Conservation (phyloP, 2,113 vertebrate species). For the Mirounga angustirostris region DNA sequence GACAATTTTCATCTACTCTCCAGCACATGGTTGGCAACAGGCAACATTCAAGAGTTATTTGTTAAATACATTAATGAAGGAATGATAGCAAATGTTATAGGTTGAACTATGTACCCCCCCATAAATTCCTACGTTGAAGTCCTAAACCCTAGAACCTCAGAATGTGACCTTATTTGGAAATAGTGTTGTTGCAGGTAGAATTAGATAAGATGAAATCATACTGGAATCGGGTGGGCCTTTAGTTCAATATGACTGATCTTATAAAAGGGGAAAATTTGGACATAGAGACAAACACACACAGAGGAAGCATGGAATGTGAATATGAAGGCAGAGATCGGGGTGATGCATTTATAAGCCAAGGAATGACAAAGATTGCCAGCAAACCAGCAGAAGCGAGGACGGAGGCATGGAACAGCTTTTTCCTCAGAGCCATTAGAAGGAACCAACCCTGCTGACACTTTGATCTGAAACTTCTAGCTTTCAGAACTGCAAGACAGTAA, state of each 20-base stretch:
- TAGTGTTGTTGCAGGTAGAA: not conserved
- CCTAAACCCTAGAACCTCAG: not conserved
- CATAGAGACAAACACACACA: not conserved
- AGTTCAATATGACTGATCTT: not conserved
- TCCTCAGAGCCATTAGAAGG: not conserved
- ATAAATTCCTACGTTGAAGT: not conserved
- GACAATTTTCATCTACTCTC: not conserved
- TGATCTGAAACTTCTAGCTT: not conserved
- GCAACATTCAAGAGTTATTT: not conserved
- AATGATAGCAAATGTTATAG: not conserved
- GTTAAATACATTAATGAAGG: not conserved
- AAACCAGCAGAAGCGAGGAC: not conserved
- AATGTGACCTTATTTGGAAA: not conserved
- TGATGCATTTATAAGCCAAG: not conserved
- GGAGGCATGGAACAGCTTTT: not conserved
- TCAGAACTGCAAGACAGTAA: not conserved
- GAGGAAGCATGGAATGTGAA: not conserved
- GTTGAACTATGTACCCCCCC: not conserved
- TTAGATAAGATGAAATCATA: not conserved
- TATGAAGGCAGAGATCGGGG: not conserved
- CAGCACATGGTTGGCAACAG: not conserved
- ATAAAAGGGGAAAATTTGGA: not conserved
- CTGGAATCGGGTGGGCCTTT: not conserved
- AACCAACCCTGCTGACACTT: not conserved
- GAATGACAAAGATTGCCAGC: not conserved